Conservation (phyloP, 2,888 invertebrate genomes). For the Pedicia rivosa region DNA sequence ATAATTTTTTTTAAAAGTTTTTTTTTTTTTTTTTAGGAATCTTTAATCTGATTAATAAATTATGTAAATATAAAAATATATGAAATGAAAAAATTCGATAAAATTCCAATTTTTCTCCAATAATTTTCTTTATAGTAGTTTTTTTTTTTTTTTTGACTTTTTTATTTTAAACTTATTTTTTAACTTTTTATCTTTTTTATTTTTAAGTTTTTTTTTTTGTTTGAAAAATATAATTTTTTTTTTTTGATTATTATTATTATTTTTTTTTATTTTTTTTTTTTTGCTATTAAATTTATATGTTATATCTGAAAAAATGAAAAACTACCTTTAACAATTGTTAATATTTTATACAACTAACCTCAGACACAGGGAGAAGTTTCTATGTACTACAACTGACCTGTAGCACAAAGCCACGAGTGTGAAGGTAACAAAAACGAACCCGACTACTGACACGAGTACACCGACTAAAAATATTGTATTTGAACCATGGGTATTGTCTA, state of each 20-base stretch:
- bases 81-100: too few species aligned
- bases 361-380: conserved; percentile 97
- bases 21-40: too few species aligned
- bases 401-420: conserved; percentile 98
- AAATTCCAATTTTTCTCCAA: too few species aligned
- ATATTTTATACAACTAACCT: conserved; percentile 70
- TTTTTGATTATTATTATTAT: not conserved
- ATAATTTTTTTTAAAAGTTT: too few species aligned
- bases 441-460: conserved; percentile 97
- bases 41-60: too few species aligned
- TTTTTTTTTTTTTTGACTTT: too few species aligned
- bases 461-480: conserved; percentile 95
- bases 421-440: conserved; percentile 97
- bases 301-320: conserved; percentile 13
- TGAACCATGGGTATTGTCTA: conserved; percentile 94
- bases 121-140: too few species aligned
- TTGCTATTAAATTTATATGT: not conserved
- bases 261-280: conserved; percentile 1
- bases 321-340: conserved; percentile 13
- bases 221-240: conserved; percentile 4
- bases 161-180: too few species aligned
- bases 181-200: conserved; percentile 1
- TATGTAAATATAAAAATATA: too few species aligned
- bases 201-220: conserved; percentile 1
- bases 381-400: conserved; percentile 98